These are phyloP conservation scores for Steinernema feltiae DNA, from an alignment of 1,140 invertebrate species.

Conservation along the genomic window DNA sequence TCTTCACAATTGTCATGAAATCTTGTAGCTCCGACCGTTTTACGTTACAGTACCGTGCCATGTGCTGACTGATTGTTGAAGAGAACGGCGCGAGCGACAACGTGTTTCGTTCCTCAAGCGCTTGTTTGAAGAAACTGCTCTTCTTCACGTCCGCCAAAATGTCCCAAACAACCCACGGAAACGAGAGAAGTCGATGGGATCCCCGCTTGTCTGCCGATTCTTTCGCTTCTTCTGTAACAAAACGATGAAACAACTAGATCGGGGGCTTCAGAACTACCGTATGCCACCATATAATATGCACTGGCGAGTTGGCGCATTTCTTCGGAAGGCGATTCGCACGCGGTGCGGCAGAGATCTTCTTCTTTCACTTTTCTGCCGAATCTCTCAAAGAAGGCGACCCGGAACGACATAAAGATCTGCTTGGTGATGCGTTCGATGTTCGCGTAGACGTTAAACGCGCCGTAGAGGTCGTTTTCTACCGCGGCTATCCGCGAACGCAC, in stretches of 20 bases:
- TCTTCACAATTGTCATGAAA: neutral
- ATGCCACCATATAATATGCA: neutral
- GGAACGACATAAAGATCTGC: neutral
- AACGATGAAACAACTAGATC: neutral
- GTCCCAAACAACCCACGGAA: neutral
- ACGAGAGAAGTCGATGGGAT: neutral
- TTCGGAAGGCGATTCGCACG: neutral
- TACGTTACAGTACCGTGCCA: neutral
- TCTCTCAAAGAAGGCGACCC: neutral
- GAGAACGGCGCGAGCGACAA: neutral
- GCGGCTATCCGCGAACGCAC: neutral
- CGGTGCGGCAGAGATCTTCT: neutral
- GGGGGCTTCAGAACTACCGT: neutral
- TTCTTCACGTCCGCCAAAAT: neutral
- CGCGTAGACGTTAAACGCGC: neutral
- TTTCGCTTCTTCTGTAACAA: neutral
- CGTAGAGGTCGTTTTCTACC: neutral
- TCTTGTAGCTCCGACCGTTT: neutral
- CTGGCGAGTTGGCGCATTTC: neutral
- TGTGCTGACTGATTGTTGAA: neutral
- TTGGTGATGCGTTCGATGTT: neutral
- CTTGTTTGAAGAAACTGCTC: neutral
- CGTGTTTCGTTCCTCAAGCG: neutral
- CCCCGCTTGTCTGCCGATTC: neutral
- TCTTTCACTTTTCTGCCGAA: neutral